Percentiles rank a stretch among this genome's conserved stretches.
Evolutionary conservation across 2,113 vertebrate species (phyloP).

Genomic region (Cromileptes altivelis): DNA sequence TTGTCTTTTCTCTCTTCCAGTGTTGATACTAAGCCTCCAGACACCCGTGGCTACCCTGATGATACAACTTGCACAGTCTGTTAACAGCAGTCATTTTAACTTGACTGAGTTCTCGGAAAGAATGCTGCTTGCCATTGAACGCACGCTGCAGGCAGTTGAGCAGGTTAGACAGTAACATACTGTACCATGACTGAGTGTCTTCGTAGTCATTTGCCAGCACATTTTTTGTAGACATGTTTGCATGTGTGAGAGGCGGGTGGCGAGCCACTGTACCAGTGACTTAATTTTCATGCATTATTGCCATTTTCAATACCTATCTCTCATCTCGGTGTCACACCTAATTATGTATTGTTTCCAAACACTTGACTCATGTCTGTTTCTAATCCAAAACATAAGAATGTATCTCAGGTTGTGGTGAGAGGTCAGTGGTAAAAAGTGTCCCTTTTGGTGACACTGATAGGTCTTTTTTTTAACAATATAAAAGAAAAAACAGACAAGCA

Average conservation of each 20-base stretch:
- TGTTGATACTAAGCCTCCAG: conserved; percentile 68
- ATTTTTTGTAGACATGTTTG: background rate
- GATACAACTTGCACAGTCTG: conserved; percentile 36
- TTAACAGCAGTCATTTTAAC: conserved; percentile 65
- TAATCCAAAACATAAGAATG: background rate
- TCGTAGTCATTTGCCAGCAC: background rate
- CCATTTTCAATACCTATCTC: background rate
- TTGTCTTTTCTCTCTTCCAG: conserved; percentile 56
- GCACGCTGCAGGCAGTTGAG: conserved; percentile 58
- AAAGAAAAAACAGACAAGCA: background rate
- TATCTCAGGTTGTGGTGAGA: background rate
- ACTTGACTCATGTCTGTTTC: background rate
- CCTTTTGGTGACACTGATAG: background rate
- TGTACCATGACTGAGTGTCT: background rate
- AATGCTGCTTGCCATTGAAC: conserved; percentile 63
- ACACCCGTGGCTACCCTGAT: conserved; percentile 67
- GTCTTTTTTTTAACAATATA: background rate
- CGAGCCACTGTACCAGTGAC: background rate
- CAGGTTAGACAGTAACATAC: conserved; percentile 70
- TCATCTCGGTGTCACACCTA: background rate
- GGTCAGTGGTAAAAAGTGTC: background rate
- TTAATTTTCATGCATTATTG: background rate
- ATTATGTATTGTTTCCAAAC: background rate
- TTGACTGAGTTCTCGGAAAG: conserved; percentile 36
- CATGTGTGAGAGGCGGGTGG: background rate